phyloP scores from a whole-genome alignment of 2,113 vertebrate species.

The Macrotus californicus region DNA sequence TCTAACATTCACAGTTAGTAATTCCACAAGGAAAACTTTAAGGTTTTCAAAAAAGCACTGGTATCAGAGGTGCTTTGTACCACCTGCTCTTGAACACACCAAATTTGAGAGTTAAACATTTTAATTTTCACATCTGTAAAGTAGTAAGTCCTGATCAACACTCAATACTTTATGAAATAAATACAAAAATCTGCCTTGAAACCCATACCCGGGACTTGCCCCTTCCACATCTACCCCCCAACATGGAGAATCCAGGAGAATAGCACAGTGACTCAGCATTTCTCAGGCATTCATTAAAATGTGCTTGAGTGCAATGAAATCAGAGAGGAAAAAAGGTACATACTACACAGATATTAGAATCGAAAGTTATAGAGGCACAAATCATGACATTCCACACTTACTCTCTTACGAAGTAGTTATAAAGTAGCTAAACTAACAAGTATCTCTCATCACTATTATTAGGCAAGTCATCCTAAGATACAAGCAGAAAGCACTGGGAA shows the following conservation, averaged over 20 bases:
- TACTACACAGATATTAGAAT: neutral
- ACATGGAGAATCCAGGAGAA: neutral
- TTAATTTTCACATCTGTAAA: neutral
- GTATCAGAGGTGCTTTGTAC: neutral
- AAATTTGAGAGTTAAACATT: slow-evolving; percentile 36
- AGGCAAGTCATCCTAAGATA: slow-evolving; percentile 14
- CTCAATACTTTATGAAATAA: slow-evolving; percentile 18
- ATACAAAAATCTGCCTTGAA: neutral
- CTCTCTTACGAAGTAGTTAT: neutral
- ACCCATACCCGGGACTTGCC: slow-evolving; percentile 14
- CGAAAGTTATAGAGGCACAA: slow-evolving; percentile 7
- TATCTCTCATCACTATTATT: neutral
- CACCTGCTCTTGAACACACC: neutral
- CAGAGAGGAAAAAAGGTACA: neutral
- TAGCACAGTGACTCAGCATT: slow-evolving; percentile 68
- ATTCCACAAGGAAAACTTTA: neutral
- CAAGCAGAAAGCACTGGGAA: neutral
- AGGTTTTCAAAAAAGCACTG: neutral
- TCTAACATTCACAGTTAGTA: neutral
- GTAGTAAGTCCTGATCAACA: neutral
- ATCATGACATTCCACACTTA: neutral
- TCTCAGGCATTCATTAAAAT: slow-evolving; percentile 37
- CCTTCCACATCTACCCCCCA: slow-evolving; percentile 15
- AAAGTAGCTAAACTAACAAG: neutral
- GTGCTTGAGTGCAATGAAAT: neutral